Base-by-base conservation (phyloP, 2,113 vertebrate genomes). In the Vulpes ferrilata region DNA sequence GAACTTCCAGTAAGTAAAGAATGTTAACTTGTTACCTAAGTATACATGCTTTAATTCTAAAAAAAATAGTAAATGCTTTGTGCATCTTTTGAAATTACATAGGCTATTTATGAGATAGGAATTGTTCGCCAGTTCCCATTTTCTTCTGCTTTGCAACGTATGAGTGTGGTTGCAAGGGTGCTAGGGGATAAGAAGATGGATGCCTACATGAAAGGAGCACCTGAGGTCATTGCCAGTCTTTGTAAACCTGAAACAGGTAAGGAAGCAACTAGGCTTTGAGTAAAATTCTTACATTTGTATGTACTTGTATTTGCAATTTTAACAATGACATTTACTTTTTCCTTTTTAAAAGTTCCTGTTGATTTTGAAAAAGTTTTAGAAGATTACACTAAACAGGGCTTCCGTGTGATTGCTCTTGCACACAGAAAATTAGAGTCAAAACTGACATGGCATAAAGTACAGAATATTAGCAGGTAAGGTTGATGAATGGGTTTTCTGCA, bases 61-160 rank as follows among this genome's bases (percentile, higher is more conserved):
- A 74, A 83, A 43, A 13, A 80, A 20, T 64, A 84, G 25, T 85
- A 30, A 80, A 51, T 88, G 53, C 55, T 93, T 93, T 94, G 71
- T 97, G 65, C 93, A 74, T 97, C 95, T 74, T 71, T 27, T 97
- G 90, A 65, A 87, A 95, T 94, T 84, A 53, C 48, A 20, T 98
- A 99, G 99, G 98, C 99, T 4, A 96, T 98, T 82, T 99, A 99
- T 88, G 99, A 99, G 97, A 99, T 99, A 23, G 99, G 99, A 97
- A 99, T 99, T 0, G 99, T 99, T 88, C 99, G 99, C 8, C 99
- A 99, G 99, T 99, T 99, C 96, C 99, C 99, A 0, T 99, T 99
- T 98, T 99, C 99, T 59, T 99, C 99, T 8, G 99, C 99, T 17
- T 88, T 99, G 95, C 99, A 99, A 98, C 99, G 99, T 82, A 99